Base-by-base conservation (phyloP, 2,888 invertebrate species). In the Rosalia funebris region DNA sequence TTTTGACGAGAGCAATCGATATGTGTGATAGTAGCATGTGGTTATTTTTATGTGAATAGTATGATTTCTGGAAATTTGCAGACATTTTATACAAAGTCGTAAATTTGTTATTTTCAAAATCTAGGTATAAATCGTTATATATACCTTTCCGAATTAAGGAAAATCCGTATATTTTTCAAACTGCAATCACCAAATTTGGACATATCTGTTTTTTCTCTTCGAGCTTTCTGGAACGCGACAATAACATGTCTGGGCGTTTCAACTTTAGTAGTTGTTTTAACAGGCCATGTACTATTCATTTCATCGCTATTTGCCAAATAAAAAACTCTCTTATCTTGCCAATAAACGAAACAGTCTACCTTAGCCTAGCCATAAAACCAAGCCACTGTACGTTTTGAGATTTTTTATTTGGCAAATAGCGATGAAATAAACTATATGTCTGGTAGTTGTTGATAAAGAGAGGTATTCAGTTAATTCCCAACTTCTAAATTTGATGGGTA, bases 381-480 rank as follows among this genome's bases (percentile, higher is more conserved):
- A n/a, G n/a, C n/a, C n/a, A n/a, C n/a, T n/a, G n/a, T n/a, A n/a
- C n/a, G n/a, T n/a, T n/a, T n/a, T n/a, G n/a, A n/a, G n/a, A n/a
- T n/a, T n/a, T n/a, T n/a, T n/a, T n/a, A n/a, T n/a, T n/a, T n/a
- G n/a, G n/a, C n/a, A n/a, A n/a, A n/a, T n/a, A n/a, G n/a, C n/a
- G n/a, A n/a, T n/a, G n/a, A n/a, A n/a, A n/a, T n/a, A n/a, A n/a
- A n/a, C n/a, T n/a, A n/a, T n/a, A 57, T 62, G 58, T 36, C 58
- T 45, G 12, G 32, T 60, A 15, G 57, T 55, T 44, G 52, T 14
- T 19, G 45, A 32, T 53, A 62, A 41, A 31, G 57, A 32, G 12
- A 58, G 62, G 32, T 57, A 62, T 48, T 62, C 61, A 36, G 55
- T 46, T 7, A 62, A 48, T 60, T 64, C 52, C 54, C 62, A 59